Conservation (phyloP, 2,113 vertebrate genomes). For the Megaceryle maxima region DNA sequence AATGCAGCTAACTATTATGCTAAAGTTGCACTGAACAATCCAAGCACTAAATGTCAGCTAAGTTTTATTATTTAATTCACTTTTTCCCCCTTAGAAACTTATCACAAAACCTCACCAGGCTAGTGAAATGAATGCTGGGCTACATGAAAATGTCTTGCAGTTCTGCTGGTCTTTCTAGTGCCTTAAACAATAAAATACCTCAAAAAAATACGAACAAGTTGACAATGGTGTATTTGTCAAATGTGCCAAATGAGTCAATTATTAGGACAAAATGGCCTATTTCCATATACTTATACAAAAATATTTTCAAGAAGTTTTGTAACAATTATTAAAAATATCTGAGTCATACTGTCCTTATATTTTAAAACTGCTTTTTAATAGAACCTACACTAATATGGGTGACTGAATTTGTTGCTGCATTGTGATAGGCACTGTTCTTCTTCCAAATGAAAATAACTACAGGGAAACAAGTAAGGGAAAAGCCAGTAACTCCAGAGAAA, state of each 20-base stretch:
- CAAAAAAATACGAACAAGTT: background rate
- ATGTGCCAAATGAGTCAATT: background rate
- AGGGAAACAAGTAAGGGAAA: background rate
- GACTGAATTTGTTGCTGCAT: background rate
- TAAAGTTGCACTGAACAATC: conserved; percentile 48
- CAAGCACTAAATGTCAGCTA: conserved; percentile 60
- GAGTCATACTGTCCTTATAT: background rate
- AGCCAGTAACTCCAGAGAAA: background rate
- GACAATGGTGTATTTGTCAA: background rate
- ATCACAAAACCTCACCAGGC: conserved; percentile 17
- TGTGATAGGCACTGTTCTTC: background rate
- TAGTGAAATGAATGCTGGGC: conserved; percentile 31
- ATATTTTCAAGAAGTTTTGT: background rate
- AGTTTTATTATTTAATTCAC: conserved; percentile 12
- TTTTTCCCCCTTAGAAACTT: background rate
- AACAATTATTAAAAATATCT: background rate
- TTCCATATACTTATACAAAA: background rate
- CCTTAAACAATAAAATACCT: background rate
- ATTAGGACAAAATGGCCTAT: background rate
- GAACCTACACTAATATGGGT: background rate
- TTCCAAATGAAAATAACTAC: background rate
- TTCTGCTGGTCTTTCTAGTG: background rate
- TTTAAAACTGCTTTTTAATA: background rate
- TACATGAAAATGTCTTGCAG: background rate
- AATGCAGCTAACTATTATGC: conserved; percentile 40